Evolutionary conservation across 2,797 vertebrate genomes (phyloP).

Genomic region (Rhinichthys osculus): DNA sequence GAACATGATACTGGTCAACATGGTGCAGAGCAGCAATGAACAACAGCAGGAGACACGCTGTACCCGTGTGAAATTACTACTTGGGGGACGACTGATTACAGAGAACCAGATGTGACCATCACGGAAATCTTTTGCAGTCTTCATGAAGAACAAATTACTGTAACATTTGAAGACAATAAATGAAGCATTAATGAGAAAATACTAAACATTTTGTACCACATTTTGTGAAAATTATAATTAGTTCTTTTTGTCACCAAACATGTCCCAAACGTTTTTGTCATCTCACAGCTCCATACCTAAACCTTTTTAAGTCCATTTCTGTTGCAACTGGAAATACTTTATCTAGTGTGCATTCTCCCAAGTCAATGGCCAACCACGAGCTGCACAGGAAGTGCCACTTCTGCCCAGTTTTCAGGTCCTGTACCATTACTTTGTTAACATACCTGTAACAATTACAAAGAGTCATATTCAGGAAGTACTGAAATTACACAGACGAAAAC

Average conservation of each 20-base stretch:
- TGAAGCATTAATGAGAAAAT: background rate
- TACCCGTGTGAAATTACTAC: constrained; percentile 90
- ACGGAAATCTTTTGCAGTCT: constrained; percentile 90
- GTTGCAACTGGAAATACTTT: constrained; percentile 90
- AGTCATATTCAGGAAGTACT: background rate
- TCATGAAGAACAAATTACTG: constrained; percentile 94
- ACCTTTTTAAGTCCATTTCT: constrained; percentile 89
- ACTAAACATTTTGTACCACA: background rate
- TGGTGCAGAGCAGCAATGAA: constrained; percentile 93
- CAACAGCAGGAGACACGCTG: constrained; percentile 95
- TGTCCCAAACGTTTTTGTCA: background rate
- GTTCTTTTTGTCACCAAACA: background rate
- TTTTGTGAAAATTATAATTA: background rate
- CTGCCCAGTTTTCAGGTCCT: constrained; percentile 84
- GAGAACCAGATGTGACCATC: constrained; percentile 97
- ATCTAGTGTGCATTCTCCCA: constrained; percentile 89
- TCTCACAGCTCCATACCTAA: constrained; percentile 78
- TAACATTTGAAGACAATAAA: background rate
- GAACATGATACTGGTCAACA: constrained; percentile 98
- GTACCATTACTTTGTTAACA: constrained; percentile 87
- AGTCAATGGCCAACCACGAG: constrained; percentile 91
- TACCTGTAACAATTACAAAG: constrained; percentile 79
- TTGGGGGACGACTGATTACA: constrained; percentile 85
- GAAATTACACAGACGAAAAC: background rate
- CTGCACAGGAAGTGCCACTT: constrained; percentile 96